Base-by-base conservation (phyloP, 2,113 vertebrate species). In the Gorsachius goisagi region DNA sequence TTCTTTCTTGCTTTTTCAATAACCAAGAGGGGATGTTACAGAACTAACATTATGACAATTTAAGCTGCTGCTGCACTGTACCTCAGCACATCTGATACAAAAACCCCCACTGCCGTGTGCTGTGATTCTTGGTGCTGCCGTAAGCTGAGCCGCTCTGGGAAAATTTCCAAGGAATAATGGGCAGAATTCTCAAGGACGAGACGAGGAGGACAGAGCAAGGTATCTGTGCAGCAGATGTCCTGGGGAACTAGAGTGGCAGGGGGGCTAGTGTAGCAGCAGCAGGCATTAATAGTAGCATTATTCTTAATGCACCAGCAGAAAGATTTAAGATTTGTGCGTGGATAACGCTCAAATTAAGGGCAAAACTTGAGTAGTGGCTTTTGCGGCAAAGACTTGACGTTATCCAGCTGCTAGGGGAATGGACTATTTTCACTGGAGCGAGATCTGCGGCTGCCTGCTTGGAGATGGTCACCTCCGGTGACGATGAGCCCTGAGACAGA, bases 121-220 rank as follows among this genome's bases (percentile, higher is more conserved):
- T 82, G 56, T 55, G 84, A 63, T 67, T 81, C 93, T 86, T 35
- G 67, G 83, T 12, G 59, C 77, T 94, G 93, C 89, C 82, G 91
- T 87, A 74, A 95, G 39, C 77, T 93, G 89, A 94, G 81, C 91
- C 7, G 20, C 80, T 63, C 93, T 60, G 80, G 96, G 95, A 95
- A 89, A 58, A 53, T 52, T 89, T 96, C 94, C 94, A 94, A 91
- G 69, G 76, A 89, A 84, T 67, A 96, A 91, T 26, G 69, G 58
- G 49, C 8, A 6, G 77, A 85, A 91, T 89, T 89, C 64, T 95
- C 84, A 95, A 96, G 96, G 96, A 64, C 94, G 23, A 72, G 77
- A 63, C 0, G 22, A 92, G 76, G 60, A 95, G 62, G 76, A 44
- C 18, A 56, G 53, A 12, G 12, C 49, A 64, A 87, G 91, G 23